Evolutionary conservation across 2,113 vertebrate species (phyloP), one percentile per base, ranked within the genome.

Genomic region (Acanthisitta chloris): DNA sequence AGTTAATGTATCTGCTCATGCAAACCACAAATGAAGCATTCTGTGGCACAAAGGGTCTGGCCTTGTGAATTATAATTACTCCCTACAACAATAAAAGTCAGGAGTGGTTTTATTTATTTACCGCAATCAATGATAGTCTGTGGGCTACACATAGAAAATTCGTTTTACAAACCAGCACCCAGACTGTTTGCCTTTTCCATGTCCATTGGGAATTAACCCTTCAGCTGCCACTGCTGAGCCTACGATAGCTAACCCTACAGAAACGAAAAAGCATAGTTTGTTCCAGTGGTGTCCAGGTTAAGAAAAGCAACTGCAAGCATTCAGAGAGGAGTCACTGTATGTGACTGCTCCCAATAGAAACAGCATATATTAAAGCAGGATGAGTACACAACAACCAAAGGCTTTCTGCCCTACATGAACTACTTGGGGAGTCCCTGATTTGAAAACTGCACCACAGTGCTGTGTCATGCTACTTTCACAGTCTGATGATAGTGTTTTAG

Each of bases 1-100:
- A 98, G 98, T 98, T 98, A 98, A 98, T 98, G 98, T 98, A 98
- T 98, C 98, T 97, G 97, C 97, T 99, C 98, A 97, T 97, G 97
- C 98, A 97, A 98, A 98, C 98, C 98, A 98, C 98, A 98, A 98
- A 98, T 97, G 95, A 98, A 98, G 98, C 97, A 97, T 98, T 98
- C 98, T 97, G 96, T 98, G 96, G 97, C 97, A 97, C 98, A 98
- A 98, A 98, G 98, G 98, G 98, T 98, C 98, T 98, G 96, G 97
- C 97, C 98, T 94, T 81, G 95, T 97, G 97, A 98, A 98, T 98
- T 98, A 98, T 98, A 98, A 99, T 99, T 98, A 99, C 98, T 98
- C 97, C 97, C 97, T 94, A 94, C 97, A 97, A 98, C 98, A 98
- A 98, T 98, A 98, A 99, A 98, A 98, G 98, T 98, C 98, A 98